phyloP scores from a whole-genome alignment of 2,888 invertebrate genomes.

The Tuberolachnus salignus region DNA sequence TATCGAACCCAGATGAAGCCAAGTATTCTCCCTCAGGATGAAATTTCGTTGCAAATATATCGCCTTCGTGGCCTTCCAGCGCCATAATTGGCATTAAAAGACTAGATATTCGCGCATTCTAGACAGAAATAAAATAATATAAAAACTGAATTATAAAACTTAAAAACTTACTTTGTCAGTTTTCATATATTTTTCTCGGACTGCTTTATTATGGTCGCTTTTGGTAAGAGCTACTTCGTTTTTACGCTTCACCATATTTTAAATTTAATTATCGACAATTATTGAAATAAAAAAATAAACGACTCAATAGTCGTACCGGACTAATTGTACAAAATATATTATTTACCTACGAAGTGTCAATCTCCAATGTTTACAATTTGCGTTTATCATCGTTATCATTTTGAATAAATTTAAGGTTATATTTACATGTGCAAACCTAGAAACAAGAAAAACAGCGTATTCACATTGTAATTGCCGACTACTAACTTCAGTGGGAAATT shows the following conservation, averaged over 20 bases:
- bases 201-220: constrained; percentile 27
- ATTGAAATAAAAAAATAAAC: too few relatives aligned
- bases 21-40: constrained; percentile 95
- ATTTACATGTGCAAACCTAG: constrained; percentile 12
- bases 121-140: constrained; percentile 63
- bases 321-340: not conserved
- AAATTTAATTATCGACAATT: too few relatives aligned
- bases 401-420: constrained; percentile 28
- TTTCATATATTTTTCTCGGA: constrained; percentile 50
- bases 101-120: constrained; percentile 80
- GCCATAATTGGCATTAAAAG: constrained; percentile 93
- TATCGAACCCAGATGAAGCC: constrained; percentile 93
- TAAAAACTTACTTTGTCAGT: constrained; percentile 44
- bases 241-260: constrained; percentile 52
- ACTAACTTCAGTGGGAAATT: not conserved
- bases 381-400: not conserved
- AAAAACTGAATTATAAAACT: not conserved
- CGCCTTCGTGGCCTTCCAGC: constrained; percentile 94
- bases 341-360: not conserved
- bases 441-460: not conserved
- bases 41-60: constrained; percentile 90
- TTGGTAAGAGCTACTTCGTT: constrained; percentile 57
- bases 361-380: not conserved
- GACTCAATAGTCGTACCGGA: not conserved
- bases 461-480: not conserved